A percentile compares a stretch with the other conserved stretches of the same genome.
Conservation (phyloP, 2,113 vertebrate species). For the Todiramphus chloris region DNA sequence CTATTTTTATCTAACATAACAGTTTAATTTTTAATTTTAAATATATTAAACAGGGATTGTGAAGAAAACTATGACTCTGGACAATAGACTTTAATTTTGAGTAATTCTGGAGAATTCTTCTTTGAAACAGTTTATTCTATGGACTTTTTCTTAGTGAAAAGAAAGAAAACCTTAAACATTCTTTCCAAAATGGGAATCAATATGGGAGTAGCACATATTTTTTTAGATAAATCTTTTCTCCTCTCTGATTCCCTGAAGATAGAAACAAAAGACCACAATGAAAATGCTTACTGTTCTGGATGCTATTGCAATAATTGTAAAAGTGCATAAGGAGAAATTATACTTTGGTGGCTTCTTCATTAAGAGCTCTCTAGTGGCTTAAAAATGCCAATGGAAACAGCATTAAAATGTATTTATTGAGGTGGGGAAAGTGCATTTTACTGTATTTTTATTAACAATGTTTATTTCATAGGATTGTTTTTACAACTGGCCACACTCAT, state of each 20-base stretch:
- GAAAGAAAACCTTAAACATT: neutral
- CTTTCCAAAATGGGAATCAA: constrained; percentile 38
- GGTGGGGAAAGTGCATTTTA: constrained; percentile 80
- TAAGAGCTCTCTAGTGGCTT: constrained; percentile 51
- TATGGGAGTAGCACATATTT: constrained; percentile 46
- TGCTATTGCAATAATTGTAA: constrained; percentile 51
- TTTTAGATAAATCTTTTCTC: constrained; percentile 28
- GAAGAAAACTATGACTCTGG: constrained; percentile 38
- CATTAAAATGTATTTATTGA: constrained; percentile 79
- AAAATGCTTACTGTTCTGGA: constrained; percentile 20
- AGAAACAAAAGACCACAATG: neutral
- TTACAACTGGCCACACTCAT: neutral
- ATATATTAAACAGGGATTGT: constrained; percentile 61
- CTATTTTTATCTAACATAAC: constrained; percentile 59
- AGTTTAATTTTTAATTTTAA: constrained; percentile 65
- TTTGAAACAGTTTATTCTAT: neutral
- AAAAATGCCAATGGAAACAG: constrained; percentile 63
- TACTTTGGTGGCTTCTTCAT: constrained; percentile 38
- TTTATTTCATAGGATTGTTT: constrained; percentile 70
- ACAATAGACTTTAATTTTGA: constrained; percentile 33
- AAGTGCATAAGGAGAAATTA: constrained; percentile 26
- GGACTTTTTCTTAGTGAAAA: neutral
- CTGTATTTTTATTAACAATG: constrained; percentile 77
- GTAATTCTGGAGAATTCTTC: constrained; percentile 27
- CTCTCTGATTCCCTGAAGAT: neutral